Percentiles rank a stretch among this genome's conserved stretches.
phyloP scores from a whole-genome alignment of 2,113 vertebrate species.

The Dromiciops gliroides region DNA sequence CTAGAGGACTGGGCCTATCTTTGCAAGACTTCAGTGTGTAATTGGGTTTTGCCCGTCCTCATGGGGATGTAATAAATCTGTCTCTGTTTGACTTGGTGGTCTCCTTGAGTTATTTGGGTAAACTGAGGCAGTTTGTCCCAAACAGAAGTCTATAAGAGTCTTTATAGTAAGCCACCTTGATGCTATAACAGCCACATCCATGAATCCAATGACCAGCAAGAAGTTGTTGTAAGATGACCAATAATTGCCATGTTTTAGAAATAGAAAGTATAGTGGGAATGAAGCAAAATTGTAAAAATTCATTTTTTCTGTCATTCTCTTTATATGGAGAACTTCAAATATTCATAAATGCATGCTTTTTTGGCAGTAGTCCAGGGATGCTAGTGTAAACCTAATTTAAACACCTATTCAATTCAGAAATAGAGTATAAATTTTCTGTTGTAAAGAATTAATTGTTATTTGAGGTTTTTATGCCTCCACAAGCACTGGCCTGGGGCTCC shows the following conservation, averaged over 20 bases:
- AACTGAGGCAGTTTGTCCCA: too few species aligned
- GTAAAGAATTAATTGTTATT: too few species aligned
- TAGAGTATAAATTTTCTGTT: background rate
- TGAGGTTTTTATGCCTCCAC: too few species aligned
- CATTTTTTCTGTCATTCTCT: conserved; percentile 3
- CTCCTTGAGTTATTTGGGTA: too few species aligned
- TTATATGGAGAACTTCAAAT: background rate
- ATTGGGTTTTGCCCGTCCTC: too few species aligned
- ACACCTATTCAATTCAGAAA: background rate
- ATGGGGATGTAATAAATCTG: too few species aligned
- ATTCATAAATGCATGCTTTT: background rate
- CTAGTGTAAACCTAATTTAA: background rate
- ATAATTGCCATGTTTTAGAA: background rate
- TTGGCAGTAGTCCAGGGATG: background rate
- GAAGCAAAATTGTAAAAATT: background rate
- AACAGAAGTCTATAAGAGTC: too few species aligned
- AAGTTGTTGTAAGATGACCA: conserved; percentile 9
- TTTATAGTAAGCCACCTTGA: background rate
- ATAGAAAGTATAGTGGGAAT: background rate
- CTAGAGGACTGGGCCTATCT: too few species aligned
- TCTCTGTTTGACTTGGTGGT: too few species aligned
- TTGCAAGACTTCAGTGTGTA: too few species aligned
- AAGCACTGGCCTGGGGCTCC: too few species aligned
- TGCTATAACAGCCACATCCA: background rate
- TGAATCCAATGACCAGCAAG: background rate